Evolutionary conservation across 2,888 invertebrate species (phyloP).

Genomic region (Vannuccia rotundouncinata): DNA sequence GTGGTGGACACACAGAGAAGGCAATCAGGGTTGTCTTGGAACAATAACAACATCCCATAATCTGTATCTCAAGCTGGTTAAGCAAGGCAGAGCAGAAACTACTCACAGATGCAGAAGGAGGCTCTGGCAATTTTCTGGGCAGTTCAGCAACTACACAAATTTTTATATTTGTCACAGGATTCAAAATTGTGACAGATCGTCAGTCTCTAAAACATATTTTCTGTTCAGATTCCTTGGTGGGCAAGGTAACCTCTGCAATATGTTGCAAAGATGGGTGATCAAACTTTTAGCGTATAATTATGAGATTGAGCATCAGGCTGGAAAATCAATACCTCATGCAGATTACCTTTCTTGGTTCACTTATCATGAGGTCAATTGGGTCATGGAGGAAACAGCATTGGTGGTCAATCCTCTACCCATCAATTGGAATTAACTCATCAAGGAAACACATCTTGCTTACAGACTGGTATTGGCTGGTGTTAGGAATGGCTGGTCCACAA

Average conservation of each 20-base stretch:
- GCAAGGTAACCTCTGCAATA: not conserved
- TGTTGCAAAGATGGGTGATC: not conserved
- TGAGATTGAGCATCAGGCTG: not conserved
- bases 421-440: not conserved
- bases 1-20: not conserved
- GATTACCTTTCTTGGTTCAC: not conserved
- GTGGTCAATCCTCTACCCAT: not conserved
- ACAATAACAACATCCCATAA: not conserved
- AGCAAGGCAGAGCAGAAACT: not conserved
- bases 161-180: not conserved
- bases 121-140: not conserved
- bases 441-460: not conserved
- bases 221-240: not conserved
- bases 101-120: not conserved
- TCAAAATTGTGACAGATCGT: not conserved
- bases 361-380: not conserved
- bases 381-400: not conserved
- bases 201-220: not conserved
- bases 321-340: not conserved
- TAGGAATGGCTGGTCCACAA: too few relatives aligned
- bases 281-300: not conserved
- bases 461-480: not conserved
- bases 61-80: not conserved
- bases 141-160: not conserved
- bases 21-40: not conserved